These are phyloP conservation scores for Lasioglossum lativentre DNA, from an alignment of 2,888 invertebrate species.

Conservation along the genomic window DNA sequence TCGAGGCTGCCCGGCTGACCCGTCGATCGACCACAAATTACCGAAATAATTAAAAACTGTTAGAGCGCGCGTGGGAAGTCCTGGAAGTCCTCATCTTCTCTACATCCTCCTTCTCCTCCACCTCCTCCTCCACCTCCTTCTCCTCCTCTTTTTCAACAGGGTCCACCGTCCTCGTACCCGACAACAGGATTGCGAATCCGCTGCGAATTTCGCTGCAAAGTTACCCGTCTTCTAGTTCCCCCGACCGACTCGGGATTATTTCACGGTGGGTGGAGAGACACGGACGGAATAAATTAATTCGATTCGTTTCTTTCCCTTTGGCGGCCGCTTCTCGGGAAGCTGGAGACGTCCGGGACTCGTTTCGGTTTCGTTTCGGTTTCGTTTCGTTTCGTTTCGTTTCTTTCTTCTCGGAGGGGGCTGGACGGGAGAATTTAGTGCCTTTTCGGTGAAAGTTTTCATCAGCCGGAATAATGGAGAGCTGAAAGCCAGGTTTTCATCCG, in stretches of 20 bases:
- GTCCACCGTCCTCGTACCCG: constrained; percentile 19
- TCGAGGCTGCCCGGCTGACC: constrained; percentile 59
- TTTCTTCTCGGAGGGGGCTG: neutral
- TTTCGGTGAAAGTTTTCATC: constrained; percentile 19
- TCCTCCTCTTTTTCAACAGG: neutral
- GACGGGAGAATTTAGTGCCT: constrained; percentile 11
- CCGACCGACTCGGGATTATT: neutral
- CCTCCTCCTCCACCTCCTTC: neutral
- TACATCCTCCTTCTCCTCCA: constrained; percentile 13
- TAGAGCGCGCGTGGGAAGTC: constrained; percentile 71
- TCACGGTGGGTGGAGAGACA: constrained; percentile 5
- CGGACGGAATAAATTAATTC: constrained; percentile 44
- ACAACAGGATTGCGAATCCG: constrained; percentile 18
- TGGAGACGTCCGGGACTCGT: constrained; percentile 5
- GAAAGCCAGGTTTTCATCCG: neutral
- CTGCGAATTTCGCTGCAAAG: constrained; percentile 1
- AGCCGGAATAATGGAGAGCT: neutral
- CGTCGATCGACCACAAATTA: constrained; percentile 81
- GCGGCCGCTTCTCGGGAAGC: constrained; percentile 8
- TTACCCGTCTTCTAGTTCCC: neutral
- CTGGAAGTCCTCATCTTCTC: constrained; percentile 1
- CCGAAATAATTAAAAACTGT: constrained; percentile 82
- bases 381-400: neutral
- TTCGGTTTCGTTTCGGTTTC: neutral
- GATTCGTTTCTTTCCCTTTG: constrained; percentile 32